phyloP scores from a whole-genome alignment of 2,797 vertebrate genomes.

The Dendrocincla tyrannina region DNA sequence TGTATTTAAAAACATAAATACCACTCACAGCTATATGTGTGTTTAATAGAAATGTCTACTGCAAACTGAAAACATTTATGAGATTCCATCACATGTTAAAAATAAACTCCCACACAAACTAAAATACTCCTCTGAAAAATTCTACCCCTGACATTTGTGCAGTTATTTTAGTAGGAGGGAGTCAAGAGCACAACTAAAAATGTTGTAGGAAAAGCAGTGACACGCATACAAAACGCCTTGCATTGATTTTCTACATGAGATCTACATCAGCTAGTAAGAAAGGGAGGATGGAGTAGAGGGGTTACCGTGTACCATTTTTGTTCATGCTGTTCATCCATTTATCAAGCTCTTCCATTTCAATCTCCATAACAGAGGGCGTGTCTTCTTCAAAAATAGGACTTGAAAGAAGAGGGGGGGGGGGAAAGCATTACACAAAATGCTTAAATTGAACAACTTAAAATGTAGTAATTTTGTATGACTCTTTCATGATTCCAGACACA shows the following conservation, averaged over 20 bases:
- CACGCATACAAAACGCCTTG: neutral
- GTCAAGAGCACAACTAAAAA: constrained; percentile 24
- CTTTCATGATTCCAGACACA: neutral
- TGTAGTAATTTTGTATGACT: neutral
- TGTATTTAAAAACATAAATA: constrained; percentile 17
- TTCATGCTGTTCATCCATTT: constrained; percentile 89
- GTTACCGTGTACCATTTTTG: constrained; percentile 79
- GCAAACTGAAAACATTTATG: constrained; percentile 29
- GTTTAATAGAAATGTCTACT: constrained; percentile 26
- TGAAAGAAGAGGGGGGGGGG: neutral
- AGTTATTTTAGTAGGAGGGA: constrained; percentile 25
- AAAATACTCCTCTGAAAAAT: constrained; percentile 36
- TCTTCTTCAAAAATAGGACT: constrained; percentile 99
- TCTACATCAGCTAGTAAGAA: neutral
- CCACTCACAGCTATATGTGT: neutral
- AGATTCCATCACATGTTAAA: constrained; percentile 38
- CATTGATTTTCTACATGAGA: neutral
- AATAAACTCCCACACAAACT: constrained; percentile 40
- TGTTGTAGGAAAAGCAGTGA: neutral
- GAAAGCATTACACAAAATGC: neutral
- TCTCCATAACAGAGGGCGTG: constrained; percentile 94
- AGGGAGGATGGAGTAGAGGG: neutral
- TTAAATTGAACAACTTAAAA: neutral
- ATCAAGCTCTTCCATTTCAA: constrained; percentile 97
- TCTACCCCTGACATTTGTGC: constrained; percentile 39